Conservation (phyloP, 2,797 vertebrate species). For the Heterohyrax brucei region DNA sequence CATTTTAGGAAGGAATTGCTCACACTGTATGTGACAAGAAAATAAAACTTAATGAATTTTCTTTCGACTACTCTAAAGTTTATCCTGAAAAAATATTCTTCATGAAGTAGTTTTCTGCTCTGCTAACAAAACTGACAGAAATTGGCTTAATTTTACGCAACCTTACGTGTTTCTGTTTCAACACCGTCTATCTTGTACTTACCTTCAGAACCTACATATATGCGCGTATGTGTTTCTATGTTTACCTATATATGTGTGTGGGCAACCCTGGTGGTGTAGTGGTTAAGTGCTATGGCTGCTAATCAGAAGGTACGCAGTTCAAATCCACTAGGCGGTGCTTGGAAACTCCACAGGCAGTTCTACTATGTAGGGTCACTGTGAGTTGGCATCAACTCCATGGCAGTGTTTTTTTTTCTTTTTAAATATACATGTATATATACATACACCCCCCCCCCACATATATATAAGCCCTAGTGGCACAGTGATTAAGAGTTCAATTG, state of each 20-base stretch:
- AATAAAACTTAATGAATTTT: neutral
- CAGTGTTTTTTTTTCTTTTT: no score
- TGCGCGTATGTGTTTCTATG: neutral
- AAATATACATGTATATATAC: no score
- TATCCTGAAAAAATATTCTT: neutral
- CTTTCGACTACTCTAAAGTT: constrained; percentile 42
- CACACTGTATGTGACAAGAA: neutral
- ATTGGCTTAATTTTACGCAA: constrained; percentile 45
- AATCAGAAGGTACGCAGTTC: no score
- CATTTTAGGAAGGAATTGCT: constrained; percentile 45
- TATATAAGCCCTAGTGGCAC: no score
- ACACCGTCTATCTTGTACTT: neutral
- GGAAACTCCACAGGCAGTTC: no score
- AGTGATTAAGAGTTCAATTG: no score
- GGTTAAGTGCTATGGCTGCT: no score
- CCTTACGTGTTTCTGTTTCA: constrained; percentile 32
- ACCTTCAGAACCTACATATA: neutral
- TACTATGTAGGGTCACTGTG: no score
- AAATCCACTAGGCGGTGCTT: no score
- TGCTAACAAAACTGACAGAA: constrained; percentile 51
- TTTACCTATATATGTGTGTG: neutral
- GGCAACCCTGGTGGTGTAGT: no score
- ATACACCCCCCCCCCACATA: no score
- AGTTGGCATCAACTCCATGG: no score
- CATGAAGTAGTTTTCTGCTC: neutral